phyloP scores from a whole-genome alignment of 1,140 invertebrate genomes.

The Tribolium castaneum region DNA sequence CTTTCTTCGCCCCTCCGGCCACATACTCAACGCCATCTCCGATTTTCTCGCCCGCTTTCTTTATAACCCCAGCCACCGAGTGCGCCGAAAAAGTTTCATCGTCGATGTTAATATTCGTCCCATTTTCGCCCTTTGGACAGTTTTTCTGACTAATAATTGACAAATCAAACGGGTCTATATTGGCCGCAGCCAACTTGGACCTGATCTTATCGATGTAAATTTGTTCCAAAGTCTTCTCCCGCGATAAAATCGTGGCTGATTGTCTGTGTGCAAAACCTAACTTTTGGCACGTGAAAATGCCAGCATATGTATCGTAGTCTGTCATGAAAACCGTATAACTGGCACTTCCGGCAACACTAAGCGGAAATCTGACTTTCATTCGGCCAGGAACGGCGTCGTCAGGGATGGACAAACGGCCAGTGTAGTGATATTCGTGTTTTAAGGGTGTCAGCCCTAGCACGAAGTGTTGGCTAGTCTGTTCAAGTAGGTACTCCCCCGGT shows the following conservation, averaged over 20 bases:
- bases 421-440: conserved; percentile 82
- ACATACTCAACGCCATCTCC: conserved; percentile 73
- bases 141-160: conserved; percentile 78
- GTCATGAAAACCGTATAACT: conserved; percentile 80
- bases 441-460: conserved; percentile 74
- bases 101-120: conserved; percentile 76
- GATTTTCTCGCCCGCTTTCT: conserved; percentile 77
- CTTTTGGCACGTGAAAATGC: conserved; percentile 84
- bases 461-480: conserved; percentile 81
- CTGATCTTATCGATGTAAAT: conserved; percentile 77
- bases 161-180: conserved; percentile 79
- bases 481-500: conserved; percentile 74
- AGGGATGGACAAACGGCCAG: conserved; percentile 74
- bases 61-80: conserved; percentile 75
- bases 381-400: conserved; percentile 74
- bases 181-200: conserved; percentile 68
- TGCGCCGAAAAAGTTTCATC: conserved; percentile 79
- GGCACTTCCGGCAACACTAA: conserved; percentile 79
- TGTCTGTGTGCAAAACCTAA: conserved; percentile 77
- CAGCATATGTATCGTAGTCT: conserved; percentile 81
- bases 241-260: conserved; percentile 82
- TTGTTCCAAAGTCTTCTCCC: conserved; percentile 76
- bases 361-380: conserved; percentile 72
- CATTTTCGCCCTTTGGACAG: conserved; percentile 69
- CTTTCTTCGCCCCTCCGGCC: conserved; percentile 67